A percentile compares a stretch with the other conserved stretches of the same genome.
These are phyloP conservation scores for Myodes glareolus DNA, from an alignment of 2,113 vertebrate species.

Conservation along the genomic window DNA sequence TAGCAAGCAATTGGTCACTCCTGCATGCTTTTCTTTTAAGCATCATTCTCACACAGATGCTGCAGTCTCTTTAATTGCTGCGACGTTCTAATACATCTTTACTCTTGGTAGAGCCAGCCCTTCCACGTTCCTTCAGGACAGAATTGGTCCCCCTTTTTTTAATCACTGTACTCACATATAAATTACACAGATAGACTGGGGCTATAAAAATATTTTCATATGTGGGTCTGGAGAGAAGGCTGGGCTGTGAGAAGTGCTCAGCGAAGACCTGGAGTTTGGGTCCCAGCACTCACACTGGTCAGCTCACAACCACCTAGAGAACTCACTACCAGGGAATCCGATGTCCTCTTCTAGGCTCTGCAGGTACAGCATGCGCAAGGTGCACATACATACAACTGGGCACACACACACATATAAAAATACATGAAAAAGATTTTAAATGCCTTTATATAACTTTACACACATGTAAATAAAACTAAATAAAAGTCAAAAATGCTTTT, in stretches of 20 bases:
- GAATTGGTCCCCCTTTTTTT: background rate
- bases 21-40: background rate
- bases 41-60: background rate
- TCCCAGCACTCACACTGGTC: background rate
- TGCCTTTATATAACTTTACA: background rate
- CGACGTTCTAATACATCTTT: constrained; percentile 3
- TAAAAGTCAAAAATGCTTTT: background rate
- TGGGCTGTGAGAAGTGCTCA: background rate
- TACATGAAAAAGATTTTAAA: background rate
- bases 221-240: background rate
- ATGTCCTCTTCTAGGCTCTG: background rate
- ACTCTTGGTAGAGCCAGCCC: background rate
- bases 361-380: background rate
- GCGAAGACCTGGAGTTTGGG: no score
- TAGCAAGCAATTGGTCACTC: background rate
- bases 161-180: background rate
- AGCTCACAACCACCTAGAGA: background rate
- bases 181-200: background rate
- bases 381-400: background rate
- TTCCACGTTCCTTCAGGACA: background rate
- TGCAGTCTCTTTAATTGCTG: background rate
- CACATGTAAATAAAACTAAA: background rate
- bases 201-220: constrained; percentile 37
- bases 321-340: no score
- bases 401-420: background rate